Conservation (phyloP, 2,797 vertebrate species). For the Sebastolobus alascanus region DNA sequence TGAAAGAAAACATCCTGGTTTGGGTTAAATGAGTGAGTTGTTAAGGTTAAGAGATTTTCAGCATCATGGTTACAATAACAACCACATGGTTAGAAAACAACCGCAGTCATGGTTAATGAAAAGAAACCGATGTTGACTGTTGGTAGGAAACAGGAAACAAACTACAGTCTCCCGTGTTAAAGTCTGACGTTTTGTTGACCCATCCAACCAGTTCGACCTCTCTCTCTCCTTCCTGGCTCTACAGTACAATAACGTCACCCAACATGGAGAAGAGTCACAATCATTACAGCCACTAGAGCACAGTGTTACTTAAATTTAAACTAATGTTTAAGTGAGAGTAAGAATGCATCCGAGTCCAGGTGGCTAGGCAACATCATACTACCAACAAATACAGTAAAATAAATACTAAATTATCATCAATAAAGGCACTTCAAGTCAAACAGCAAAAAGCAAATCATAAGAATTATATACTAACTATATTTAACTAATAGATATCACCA, state of each 20-base stretch:
- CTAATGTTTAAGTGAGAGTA: neutral
- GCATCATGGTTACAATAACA: neutral
- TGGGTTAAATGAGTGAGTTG: neutral
- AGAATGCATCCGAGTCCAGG: too few relatives aligned
- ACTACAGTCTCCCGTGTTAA: neutral
- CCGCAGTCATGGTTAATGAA: neutral
- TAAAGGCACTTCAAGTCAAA: neutral
- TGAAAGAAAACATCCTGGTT: neutral
- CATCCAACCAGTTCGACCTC: neutral
- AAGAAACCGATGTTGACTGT: neutral
- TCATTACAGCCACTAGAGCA: too few relatives aligned
- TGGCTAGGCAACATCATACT: neutral
- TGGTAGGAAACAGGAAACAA: neutral
- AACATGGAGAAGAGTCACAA: too few relatives aligned
- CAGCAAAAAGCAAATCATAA: neutral
- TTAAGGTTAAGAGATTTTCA: neutral
- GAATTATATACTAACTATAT: too few relatives aligned
- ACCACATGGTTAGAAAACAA: neutral
- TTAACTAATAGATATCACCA: too few relatives aligned
- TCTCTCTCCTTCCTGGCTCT: neutral
- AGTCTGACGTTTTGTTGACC: neutral
- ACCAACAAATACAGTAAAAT: neutral
- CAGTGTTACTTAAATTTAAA: neutral
- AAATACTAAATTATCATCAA: neutral
- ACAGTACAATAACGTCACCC: neutral